These are phyloP conservation scores for Heliconius hortense DNA, from an alignment of 2,888 invertebrate genomes.

Conservation along the genomic window DNA sequence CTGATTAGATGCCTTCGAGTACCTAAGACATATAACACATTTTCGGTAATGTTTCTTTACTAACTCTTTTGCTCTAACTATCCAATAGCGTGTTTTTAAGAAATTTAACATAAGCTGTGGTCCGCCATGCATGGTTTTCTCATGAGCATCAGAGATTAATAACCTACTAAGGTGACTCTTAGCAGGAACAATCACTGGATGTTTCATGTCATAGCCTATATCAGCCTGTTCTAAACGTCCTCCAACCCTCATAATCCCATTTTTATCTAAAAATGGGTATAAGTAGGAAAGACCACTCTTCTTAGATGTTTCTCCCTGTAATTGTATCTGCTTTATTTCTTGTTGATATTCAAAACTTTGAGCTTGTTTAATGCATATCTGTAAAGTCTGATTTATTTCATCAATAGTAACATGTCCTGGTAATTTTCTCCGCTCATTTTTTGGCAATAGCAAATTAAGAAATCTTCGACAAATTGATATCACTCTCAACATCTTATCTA, in stretches of 20 bases:
- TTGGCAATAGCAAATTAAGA: neutral
- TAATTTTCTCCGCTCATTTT: conserved; percentile 7
- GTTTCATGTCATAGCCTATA: conserved; percentile 35
- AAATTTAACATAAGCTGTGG: conserved; percentile 39
- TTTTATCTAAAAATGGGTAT: conserved; percentile 40
- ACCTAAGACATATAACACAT: too few relatives aligned
- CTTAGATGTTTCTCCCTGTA: conserved; percentile 13
- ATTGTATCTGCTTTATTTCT: conserved; percentile 19
- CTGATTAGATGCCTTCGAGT: too few relatives aligned
- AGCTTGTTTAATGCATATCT: neutral
- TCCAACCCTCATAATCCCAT: conserved; percentile 41
- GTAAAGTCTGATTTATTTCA: too few relatives aligned
- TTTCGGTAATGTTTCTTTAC: too few relatives aligned
- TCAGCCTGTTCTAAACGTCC: conserved; percentile 44
- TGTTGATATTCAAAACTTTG: conserved; percentile 31
- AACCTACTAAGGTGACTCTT: conserved; percentile 35
- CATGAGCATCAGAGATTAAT: conserved; percentile 41
- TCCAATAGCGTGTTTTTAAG: too few relatives aligned
- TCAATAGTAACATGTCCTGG: conserved; percentile 16
- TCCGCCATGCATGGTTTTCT: conserved; percentile 46
- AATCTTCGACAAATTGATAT: too few relatives aligned
- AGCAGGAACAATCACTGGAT: conserved; percentile 44
- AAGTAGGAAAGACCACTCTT: conserved; percentile 31
- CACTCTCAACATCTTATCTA: too few relatives aligned
- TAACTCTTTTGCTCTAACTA: too few relatives aligned